Evolutionary conservation across 2,113 vertebrate species (phyloP), one percentile per base, ranked within the genome.

Genomic region (Apeltes quadracus): DNA sequence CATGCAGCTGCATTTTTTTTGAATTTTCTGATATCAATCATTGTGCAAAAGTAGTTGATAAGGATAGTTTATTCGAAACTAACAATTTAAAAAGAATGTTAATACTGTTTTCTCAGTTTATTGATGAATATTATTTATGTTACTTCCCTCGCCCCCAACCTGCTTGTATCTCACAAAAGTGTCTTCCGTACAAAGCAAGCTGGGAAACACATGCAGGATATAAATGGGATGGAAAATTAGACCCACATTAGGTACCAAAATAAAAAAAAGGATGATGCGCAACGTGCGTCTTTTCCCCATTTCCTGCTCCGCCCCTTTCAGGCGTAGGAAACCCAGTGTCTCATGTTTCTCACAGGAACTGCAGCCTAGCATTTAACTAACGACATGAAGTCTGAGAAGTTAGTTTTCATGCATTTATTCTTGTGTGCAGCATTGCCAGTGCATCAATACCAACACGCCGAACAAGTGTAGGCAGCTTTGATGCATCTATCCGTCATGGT

Each of bases 141-240:
- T 22, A 25, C 50, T 23, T 29, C 2, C 2, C 6, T 7, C 48
- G 11, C 43, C 20, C 46, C 3, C 10, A 3, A 11, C 50, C 22
- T 27, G 2, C 25, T 54, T 15, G 8, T 10, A 27, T 54, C 15
- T 54, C 15, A 16, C 51, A 16, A 16, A 27, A 54, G 5, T 15
- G 6, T 15, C 25, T 7, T 23, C 51, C 15, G 11, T 23, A 14
- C 51, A 54, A 54, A 54, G 51, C 23, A 27, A 56, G 53, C 76
- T 57, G 53, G 76, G 69, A 84, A 73, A 71, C 64, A 80, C 15
- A 34, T 34, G 11, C 55, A 18, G 74, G 85, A 90, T 92, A 93
- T 91, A 94, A 93, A 88, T 89, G 89, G 90, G 91, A 90, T 92
- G 93, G 94, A 93, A 94, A 94, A 89, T 91, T 67, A 70, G 59